Base-by-base conservation (phyloP, 53 echinoderm and acorn worm genomes). In the Holothuria leucospilota region DNA sequence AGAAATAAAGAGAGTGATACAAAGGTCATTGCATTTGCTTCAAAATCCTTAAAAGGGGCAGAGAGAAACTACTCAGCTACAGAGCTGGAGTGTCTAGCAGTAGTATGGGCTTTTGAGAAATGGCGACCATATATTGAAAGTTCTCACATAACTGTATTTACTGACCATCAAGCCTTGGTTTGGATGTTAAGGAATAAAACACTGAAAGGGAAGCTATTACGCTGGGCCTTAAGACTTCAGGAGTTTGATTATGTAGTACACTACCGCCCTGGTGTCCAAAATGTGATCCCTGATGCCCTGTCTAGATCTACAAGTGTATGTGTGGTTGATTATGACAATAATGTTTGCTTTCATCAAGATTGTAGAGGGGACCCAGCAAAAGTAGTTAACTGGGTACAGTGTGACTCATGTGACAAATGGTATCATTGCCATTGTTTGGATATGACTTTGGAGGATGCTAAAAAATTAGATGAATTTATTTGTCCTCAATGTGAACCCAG, bases 1-100 rank as follows among this genome's bases (percentile, higher is more conserved):
- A 28, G 67, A 28, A 66, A 66, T 66, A 13, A n/a, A 66, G 67
- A 66, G 8, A 20, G 67, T 66, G 67, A 66, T 66, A 20, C 67
- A 30, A 66, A 66, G 30, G 67, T 66, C 30, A 82, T 87, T 39
- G 91, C 87, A 29, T 91, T 83, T 78, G 91, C 91, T 28, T 81
- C 81, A 39, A 78, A 82, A n/a, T 68, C 87, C 11, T 78, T 91
- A 8, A 58, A 62, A 26, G 29, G 51, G 20, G 64, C 91, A 65
- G 87, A 91, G 38, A 73, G 84, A 25, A 91, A 91, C 29, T n/a
- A n/a, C n/a, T n/a, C n/a, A n/a, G n/a, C n/a, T n/a, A n/a, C n/a
- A n/a, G n/a, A n/a, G n/a, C n/a, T n/a, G n/a, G n/a, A n/a, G n/a
- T n/a, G n/a, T n/a, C n/a, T n/a, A n/a, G n/a, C n/a, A n/a, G n/a